A percentile compares a stretch with the other conserved stretches of the same genome.
Evolutionary conservation across 2,888 invertebrate species (phyloP).

Genomic region (Saturnia japonica): DNA sequence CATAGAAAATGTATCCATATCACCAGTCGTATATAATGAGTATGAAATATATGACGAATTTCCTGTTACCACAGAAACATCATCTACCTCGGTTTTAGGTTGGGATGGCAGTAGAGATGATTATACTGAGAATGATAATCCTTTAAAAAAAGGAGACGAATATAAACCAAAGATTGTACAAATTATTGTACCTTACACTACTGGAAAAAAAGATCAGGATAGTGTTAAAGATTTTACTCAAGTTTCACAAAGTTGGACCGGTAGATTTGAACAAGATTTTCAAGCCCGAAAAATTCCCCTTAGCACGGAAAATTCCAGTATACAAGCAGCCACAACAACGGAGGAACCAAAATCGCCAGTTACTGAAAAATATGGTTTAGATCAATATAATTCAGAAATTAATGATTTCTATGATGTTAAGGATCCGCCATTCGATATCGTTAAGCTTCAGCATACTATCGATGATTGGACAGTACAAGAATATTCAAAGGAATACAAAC

Average conservation of each 20-base stretch:
- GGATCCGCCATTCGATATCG: slow-evolving; percentile 85
- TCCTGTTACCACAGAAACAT: slow-evolving; percentile 53
- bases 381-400: slow-evolving; percentile 67
- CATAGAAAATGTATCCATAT: slow-evolving; percentile 54
- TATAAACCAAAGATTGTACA: slow-evolving; percentile 86
- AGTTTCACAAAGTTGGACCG: slow-evolving; percentile 65
- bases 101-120: slow-evolving; percentile 62
- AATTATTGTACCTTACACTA: slow-evolving; percentile 91
- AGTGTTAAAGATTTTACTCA: slow-evolving; percentile 57
- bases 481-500: slow-evolving; percentile 80
- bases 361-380: slow-evolving; percentile 77
- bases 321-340: slow-evolving; percentile 49
- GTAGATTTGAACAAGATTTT: slow-evolving; percentile 57
- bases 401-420: slow-evolving; percentile 71
- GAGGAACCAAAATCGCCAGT: slow-evolving; percentile 47
- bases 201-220: slow-evolving; percentile 57
- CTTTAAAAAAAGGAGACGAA: slow-evolving; percentile 45
- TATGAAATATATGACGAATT: slow-evolving; percentile 73
- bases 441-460: slow-evolving; percentile 90
- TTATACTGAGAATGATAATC: slow-evolving; percentile 48
- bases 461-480: slow-evolving; percentile 93
- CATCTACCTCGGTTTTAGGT: slow-evolving; percentile 40
- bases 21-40: slow-evolving; percentile 56
- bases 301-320: slow-evolving; percentile 50
- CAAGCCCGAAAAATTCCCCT: slow-evolving; percentile 77